Evolutionary conservation across 2,888 invertebrate species (phyloP).

Genomic region (Netelia melanura): DNA sequence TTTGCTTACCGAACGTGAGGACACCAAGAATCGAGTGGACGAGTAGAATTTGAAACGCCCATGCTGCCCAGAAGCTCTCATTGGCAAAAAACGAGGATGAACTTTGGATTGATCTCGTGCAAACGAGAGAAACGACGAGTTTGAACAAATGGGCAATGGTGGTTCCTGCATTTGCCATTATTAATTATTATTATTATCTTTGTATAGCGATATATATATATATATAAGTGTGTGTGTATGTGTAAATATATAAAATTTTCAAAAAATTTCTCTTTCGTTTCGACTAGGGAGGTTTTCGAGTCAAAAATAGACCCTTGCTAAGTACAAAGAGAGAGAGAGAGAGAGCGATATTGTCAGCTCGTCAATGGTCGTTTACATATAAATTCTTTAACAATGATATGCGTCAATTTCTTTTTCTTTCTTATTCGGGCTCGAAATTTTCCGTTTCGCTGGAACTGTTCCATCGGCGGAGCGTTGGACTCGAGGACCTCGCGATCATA

Average conservation of each 20-base stretch:
- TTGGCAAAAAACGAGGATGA: constrained; percentile 74
- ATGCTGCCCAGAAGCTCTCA: constrained; percentile 77
- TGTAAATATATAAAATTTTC: background rate
- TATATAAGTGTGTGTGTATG: background rate
- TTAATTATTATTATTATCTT: constrained; percentile 38
- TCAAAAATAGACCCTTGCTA: background rate
- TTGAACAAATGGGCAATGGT: constrained; percentile 80
- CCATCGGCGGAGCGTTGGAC: constrained; percentile 45
- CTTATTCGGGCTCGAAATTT: constrained; percentile 29
- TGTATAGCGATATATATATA: constrained; percentile 14
- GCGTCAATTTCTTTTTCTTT: constrained; percentile 9
- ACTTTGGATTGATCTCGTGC: constrained; percentile 78
- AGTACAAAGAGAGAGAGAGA: background rate
- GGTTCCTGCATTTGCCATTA: constrained; percentile 80
- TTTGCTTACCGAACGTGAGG: constrained; percentile 80
- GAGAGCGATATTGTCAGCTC: constrained; percentile 2
- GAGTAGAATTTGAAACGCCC: constrained; percentile 81
- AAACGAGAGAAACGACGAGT: constrained; percentile 77
- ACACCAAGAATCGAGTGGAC: constrained; percentile 81
- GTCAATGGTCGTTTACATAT: background rate
- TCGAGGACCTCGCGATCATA: constrained; percentile 37
- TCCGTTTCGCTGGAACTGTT: constrained; percentile 39
- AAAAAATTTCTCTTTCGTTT: background rate
- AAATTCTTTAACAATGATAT: constrained; percentile 11
- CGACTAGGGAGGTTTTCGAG: constrained; percentile 2